A percentile compares a stretch with the other conserved stretches of the same genome.
Evolutionary conservation across 1,140 invertebrate species (phyloP).

Genomic region (Drosophila grimshawi): DNA sequence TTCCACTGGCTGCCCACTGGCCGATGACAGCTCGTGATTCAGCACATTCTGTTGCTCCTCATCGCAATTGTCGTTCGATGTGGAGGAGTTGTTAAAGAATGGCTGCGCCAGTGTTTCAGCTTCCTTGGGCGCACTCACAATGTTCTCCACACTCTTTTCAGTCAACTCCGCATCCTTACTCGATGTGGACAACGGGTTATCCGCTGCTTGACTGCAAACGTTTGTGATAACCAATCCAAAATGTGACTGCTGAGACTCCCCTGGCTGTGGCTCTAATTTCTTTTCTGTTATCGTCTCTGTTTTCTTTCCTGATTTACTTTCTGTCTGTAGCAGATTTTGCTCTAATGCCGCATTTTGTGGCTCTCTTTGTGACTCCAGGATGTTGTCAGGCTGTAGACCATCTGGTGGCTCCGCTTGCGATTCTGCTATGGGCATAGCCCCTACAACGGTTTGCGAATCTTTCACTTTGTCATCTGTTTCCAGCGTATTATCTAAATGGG

Average conservation of each 20-base stretch:
- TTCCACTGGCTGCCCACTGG: slow-evolving; percentile 29
- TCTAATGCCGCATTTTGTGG: not conserved
- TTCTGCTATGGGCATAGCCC: not conserved
- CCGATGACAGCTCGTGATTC: slow-evolving; percentile 63
- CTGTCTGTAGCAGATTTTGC: not conserved
- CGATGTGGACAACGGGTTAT: not conserved
- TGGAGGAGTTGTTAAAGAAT: not conserved
- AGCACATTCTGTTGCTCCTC: slow-evolving; percentile 77
- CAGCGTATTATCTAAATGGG: not conserved
- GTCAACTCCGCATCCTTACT: not conserved
- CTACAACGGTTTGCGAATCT: not conserved
- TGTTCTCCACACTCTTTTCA: slow-evolving; percentile 15
- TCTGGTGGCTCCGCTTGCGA: not conserved
- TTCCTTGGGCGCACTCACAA: slow-evolving; percentile 53
- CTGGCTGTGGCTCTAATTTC: not conserved
- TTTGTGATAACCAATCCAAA: slow-evolving; percentile 65
- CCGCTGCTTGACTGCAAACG: slow-evolving; percentile 58
- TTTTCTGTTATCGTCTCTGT: not conserved
- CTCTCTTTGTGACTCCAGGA: not conserved
- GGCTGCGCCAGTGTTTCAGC: slow-evolving; percentile 52
- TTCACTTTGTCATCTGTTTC: too few relatives aligned
- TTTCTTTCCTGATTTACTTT: not conserved
- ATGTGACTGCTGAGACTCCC: not conserved
- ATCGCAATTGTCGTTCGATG: slow-evolving; percentile 41
- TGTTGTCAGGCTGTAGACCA: not conserved